Percentiles rank a stretch among this genome's conserved stretches.
phyloP scores from a whole-genome alignment of 2,888 invertebrate species.

The Eurytoma adleriae region DNA sequence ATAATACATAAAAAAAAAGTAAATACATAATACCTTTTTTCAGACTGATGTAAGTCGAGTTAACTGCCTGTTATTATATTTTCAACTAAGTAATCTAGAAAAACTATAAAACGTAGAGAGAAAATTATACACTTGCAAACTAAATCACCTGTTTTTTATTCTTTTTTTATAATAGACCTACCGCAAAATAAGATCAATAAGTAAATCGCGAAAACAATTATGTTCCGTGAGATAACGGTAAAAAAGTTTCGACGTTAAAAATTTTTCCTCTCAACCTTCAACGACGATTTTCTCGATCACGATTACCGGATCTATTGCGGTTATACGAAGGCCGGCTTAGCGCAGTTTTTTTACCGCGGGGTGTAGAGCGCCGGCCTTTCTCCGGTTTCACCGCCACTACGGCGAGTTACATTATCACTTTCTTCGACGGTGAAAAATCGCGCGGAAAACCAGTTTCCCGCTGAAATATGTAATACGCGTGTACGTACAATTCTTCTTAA shows the following conservation, averaged over 20 bases:
- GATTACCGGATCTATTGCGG: constrained; percentile 53
- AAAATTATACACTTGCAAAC: no score
- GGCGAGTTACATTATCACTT: constrained; percentile 53
- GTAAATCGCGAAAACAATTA: not conserved
- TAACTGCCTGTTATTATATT: no score
- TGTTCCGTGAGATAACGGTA: no score
- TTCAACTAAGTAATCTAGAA: no score
- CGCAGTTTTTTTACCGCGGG: not conserved
- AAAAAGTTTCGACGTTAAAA: no score
- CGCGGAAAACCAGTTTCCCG: constrained; percentile 42
- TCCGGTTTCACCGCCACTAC: constrained; percentile 46
- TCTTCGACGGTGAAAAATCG: constrained; percentile 9
- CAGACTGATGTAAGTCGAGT: no score
- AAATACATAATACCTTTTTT: no score
- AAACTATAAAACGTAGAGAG: no score
- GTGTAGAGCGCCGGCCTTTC: constrained; percentile 39
- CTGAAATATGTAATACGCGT: not conserved
- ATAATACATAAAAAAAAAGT: no score
- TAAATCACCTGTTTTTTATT: no score
- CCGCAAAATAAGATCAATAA: no score
- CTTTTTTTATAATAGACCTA: no score
- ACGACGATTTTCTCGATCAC: constrained; percentile 13
- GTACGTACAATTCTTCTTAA: not conserved
- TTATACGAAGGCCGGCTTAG: constrained; percentile 13
- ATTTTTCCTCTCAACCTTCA: not conserved